Base-by-base conservation (phyloP, 2,797 vertebrate species). In the Trachurus trachurus region DNA sequence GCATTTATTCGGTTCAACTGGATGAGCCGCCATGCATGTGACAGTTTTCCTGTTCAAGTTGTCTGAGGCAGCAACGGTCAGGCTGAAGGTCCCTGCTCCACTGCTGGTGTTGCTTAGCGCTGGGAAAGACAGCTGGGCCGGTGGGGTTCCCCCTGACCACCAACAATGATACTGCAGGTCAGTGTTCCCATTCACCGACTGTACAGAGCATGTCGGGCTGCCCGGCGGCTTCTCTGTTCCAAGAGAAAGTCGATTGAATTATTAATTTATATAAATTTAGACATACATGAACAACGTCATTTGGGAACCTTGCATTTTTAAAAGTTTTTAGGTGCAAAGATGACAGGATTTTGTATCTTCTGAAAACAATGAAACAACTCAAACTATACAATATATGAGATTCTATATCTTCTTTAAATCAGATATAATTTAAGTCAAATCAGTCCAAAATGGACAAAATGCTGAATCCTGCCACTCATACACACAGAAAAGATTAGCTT, bases 131-230 rank as follows among this genome's bases (percentile, higher is more conserved):
- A 97, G 80, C 15, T 34, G 75, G 17, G 93, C 94, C 10, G 71
- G 73, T 0, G 96, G 96, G 2, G 74, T 87, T 39, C 95, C 96
- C 1, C 95, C 96, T 0, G 59, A 74, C 96, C 95, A 96, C 10
- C 19, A 45, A 79, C 96, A 97, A 58, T 6, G 57, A 60, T 95
- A 96, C 83, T 78, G 94, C 78, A 97, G 92, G 26, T 80, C 45
- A 0, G 54, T 37, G 31, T 76, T 76, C 12, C 13, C 15, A 40
- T 71, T 89, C 15, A 74, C 81, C 0, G 92, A 80, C 62, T 84
- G 70, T 9, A 97, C 88, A 0, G 93, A 95, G 76, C 96, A 97
- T 6, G 49, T 4, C 0, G 94, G 95, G 22, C 22, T 69, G 5
- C 60, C 94, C 12, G 0, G 1, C 1, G 85, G 96, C 37, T n/a